phyloP scores from a whole-genome alignment of 1,140 invertebrate species.

The Luehdorfia chinensis region DNA sequence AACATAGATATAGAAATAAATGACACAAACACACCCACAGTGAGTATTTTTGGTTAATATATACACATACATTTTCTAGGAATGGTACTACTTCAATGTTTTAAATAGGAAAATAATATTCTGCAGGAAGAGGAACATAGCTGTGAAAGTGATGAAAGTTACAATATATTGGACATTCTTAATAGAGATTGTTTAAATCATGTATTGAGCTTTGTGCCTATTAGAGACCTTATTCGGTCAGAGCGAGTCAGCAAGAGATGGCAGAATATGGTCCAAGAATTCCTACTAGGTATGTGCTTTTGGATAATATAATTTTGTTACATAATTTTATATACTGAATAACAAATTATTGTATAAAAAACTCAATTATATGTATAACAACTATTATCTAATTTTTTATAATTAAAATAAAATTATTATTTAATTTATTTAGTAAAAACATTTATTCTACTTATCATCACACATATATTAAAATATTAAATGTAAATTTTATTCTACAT shows the following conservation, averaged over 20 bases:
- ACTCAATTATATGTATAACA: background rate
- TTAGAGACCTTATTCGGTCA: conserved; percentile 55
- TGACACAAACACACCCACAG: too few relatives aligned
- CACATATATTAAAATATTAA: too few relatives aligned
- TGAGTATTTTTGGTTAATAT: too few relatives aligned
- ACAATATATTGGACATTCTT: conserved; percentile 57
- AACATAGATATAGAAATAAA: too few relatives aligned
- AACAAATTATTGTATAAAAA: too few relatives aligned
- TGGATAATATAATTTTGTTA: too few relatives aligned
- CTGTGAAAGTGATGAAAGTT: conserved; percentile 22
- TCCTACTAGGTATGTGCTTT: conserved; percentile 41
- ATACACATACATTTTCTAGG: too few relatives aligned
- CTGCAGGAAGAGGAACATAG: conserved; percentile 24
- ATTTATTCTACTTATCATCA: too few relatives aligned
- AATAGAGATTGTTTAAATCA: conserved; percentile 60
- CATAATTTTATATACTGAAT: too few relatives aligned
- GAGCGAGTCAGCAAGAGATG: conserved; percentile 62
- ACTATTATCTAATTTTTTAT: background rate
- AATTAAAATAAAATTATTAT: background rate
- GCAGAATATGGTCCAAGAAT: conserved; percentile 58
- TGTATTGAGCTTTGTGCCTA: conserved; percentile 49
- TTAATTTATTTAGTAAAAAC: background rate
- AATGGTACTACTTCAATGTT: background rate
- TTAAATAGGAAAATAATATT: conserved; percentile 1
- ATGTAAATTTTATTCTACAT: too few relatives aligned